Conservation (phyloP, 2,113 vertebrate species). For the Pagrus major region DNA sequence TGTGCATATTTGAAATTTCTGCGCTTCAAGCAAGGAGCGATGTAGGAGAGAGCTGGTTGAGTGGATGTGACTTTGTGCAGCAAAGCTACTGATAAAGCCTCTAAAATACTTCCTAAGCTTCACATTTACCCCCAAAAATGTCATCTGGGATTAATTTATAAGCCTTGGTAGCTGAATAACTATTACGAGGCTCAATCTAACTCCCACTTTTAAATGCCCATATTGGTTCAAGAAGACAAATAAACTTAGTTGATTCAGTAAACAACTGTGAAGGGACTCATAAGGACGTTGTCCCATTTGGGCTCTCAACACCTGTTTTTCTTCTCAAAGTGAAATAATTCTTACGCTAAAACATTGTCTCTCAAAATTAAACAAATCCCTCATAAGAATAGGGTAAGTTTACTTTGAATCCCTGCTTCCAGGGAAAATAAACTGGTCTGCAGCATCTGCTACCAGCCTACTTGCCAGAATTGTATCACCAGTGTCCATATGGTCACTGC, state of each 20-base stretch:
- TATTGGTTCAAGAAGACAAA: slow-evolving; percentile 50
- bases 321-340: slow-evolving; percentile 41
- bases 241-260: slow-evolving; percentile 51
- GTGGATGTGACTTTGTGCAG: slow-evolving; percentile 32
- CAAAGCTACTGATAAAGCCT: slow-evolving; percentile 52
- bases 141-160: slow-evolving; percentile 59
- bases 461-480: slow-evolving; percentile 63
- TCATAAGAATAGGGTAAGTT: slow-evolving; percentile 60
- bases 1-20: slow-evolving; percentile 58
- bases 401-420: slow-evolving; percentile 57
- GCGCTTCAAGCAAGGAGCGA: slow-evolving; percentile 41
- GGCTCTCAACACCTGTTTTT: slow-evolving; percentile 66
- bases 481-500: slow-evolving; percentile 77
- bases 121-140: slow-evolving; percentile 58
- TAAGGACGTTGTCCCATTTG: slow-evolving; percentile 49
- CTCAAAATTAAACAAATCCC: slow-evolving; percentile 62
- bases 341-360: slow-evolving; percentile 45
- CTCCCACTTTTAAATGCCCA: slow-evolving; percentile 43
- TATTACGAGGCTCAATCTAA: slow-evolving; percentile 45
- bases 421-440: slow-evolving; percentile 70
- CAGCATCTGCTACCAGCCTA: slow-evolving; percentile 75
- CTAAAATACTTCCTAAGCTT: slow-evolving; percentile 57
- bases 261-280: slow-evolving; percentile 54
- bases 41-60: slow-evolving; percentile 15
- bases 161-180: slow-evolving; percentile 45